Percentiles rank a stretch among this genome's conserved stretches.
phyloP scores from a whole-genome alignment of 1,140 invertebrate species.

The Euborellia annulipes region DNA sequence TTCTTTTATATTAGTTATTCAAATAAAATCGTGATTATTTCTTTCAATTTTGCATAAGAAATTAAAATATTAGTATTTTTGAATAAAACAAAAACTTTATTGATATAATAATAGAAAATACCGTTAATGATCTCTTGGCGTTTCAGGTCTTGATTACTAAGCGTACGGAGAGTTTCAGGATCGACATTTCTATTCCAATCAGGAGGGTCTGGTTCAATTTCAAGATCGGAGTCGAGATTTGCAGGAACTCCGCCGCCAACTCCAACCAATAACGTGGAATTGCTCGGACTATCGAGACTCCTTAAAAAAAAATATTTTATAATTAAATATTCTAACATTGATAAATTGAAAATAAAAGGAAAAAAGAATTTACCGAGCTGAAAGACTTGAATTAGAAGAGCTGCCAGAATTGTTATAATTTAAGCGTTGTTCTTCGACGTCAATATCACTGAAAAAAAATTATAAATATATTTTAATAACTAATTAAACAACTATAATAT shows the following conservation, averaged over 20 bases:
- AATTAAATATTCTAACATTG: conserved; percentile 1
- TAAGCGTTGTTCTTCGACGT: conserved; percentile 26
- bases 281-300: conserved; percentile 40
- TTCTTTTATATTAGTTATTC: no score
- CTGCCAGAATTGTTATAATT: conserved; percentile 35
- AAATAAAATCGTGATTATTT: no score
- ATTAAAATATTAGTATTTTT: no score
- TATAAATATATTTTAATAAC: conserved; percentile 15
- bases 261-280: conserved; percentile 33
- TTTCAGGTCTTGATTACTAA: conserved; percentile 69
- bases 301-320: conserved; percentile 7
- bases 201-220: conserved; percentile 60
- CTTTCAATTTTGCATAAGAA: no score
- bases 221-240: conserved; percentile 58
- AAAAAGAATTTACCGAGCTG: conserved; percentile 31
- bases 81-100: not conserved
- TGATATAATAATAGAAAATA: conserved; percentile 30
- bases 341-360: conserved; percentile 6
- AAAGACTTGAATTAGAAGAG: conserved; percentile 41
- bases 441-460: conserved; percentile 31
- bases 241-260: conserved; percentile 17
- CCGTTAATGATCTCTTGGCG: conserved; percentile 95
- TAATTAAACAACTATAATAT: no score
- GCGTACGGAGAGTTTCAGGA: conserved; percentile 52
- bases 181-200: conserved; percentile 70